Base-by-base conservation (phyloP, 2,888 invertebrate species). In the Dendrolimus houi region DNA sequence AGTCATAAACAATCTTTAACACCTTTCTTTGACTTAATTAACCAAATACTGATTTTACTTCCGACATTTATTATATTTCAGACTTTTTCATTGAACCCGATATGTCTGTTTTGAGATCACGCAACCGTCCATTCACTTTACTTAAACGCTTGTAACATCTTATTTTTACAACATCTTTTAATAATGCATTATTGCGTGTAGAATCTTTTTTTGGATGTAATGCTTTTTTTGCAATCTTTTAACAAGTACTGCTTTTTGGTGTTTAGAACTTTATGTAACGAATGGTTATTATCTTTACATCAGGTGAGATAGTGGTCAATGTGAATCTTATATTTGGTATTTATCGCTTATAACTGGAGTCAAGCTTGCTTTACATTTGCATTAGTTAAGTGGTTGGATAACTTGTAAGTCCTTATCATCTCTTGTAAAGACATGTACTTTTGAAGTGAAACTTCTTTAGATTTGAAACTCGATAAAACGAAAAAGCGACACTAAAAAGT, bases 121-220 rank as follows among this genome's bases (percentile, higher is more conserved):
- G 9, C 29, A 29, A 29, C 10, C 47, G 47, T 47, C 9, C 47
- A 47, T 47, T 47, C 47, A 47, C 47, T 47, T 47, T 47, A 47
- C 57, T 58, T 52, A 57, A 57, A 63, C 55, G 53, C 3, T 41
- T 10, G 47, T 47, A 47, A 47, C 47, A 47, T 47, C 8, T 47
- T 47, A 47, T 47, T 47, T 47, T 47, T 53, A 56, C 55, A 56
- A 55, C 41, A 57, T 52, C 56, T 41, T 17, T 1, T 12, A 47
- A 47, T 12, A 6, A 0, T 29, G 47, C 12, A 47, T 47, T 47
- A 47, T 10, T 47, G 12, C 47, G 47, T 47, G 47, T 12, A 9
- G 12, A 12, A 47, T 47, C 47, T 47, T 47, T 14, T 47, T 47
- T 14, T 6, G 29, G 47, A 12, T 47, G 47, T 47, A 47, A 47